phyloP scores from a whole-genome alignment of 1,140 invertebrate genomes.

The Meloidogyne floridensis region DNA sequence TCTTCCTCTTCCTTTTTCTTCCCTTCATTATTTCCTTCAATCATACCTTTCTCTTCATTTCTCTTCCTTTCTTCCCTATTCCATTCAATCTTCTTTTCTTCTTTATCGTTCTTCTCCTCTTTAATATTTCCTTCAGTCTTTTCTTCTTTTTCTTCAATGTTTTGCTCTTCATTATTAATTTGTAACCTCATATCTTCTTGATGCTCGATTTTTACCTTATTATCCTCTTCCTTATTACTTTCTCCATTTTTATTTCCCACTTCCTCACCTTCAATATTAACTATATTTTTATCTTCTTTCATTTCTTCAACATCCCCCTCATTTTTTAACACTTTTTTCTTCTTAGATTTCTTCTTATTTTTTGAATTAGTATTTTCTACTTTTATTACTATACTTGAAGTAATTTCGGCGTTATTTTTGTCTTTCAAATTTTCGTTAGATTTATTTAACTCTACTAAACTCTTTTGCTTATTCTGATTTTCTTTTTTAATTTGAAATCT shows the following conservation, averaged over 20 bases:
- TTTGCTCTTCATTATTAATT: not conserved
- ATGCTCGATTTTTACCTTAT: not conserved
- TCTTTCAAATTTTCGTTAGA: too few species aligned
- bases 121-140: constrained; percentile 21
- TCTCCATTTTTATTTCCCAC: not conserved
- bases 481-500: not conserved
- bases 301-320: not conserved
- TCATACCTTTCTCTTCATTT: not conserved
- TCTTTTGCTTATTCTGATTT: not conserved
- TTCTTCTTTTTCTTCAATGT: constrained; percentile 14
- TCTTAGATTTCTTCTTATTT: too few species aligned
- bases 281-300: not conserved
- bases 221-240: not conserved
- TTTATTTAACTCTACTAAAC: too few species aligned
- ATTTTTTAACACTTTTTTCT: not conserved
- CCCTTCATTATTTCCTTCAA: not conserved
- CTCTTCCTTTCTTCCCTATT: not conserved
- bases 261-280: not conserved
- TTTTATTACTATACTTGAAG: too few species aligned
- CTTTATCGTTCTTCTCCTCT: not conserved
- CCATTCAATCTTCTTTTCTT: constrained; percentile 10
- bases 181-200: not conserved
- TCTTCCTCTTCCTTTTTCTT: not conserved
- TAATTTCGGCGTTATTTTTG: too few species aligned
- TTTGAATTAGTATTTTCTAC: too few species aligned